Evolutionary conservation across 2,888 invertebrate genomes (phyloP), one percentile per base, ranked within the genome.

Genomic region (Eurois occulta): DNA sequence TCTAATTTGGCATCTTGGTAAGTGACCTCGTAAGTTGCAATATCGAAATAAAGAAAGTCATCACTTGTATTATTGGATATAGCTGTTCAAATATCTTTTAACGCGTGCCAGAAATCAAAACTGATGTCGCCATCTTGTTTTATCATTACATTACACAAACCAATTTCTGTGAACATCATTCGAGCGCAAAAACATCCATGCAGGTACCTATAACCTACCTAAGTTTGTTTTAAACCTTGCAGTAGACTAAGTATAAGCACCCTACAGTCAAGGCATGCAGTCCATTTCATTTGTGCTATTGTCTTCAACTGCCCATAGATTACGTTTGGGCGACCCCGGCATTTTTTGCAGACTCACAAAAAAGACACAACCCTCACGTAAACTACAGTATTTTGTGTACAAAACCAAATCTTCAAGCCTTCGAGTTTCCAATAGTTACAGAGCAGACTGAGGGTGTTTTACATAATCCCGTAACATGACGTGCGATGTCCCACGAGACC

Each of bases 391-490:
- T 65, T 79, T 48, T 58, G 38, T 43, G 58, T 48, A 16, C 24
- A 55, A 48, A 71, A 67, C 24, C 24, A 32, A 41, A 64, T 60
- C 28, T 60, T 48, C n/a, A 67, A 35, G 1, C 32, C 28, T 74
- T 52, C 69, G 46, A 75, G 71, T 82, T 75, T 38, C 41, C 67
- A 70, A 71, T 75, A 71, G 76, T 75, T 62, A 38, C 41, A 62
- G 60, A 32, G 82, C 48, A 60, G 65, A 52, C 65, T 46, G 48
- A 41, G 68, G 43, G 38, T 24, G 72, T 28, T 83, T 73, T 67
- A 75, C 80, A 79, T 74, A 84, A 84, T 76, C 73, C 35, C 13
- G 62, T 84, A 72, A 55, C 71, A 72, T 69, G 84, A 64, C 73
- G 62, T 58, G 70, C 4, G 71, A 46, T 6, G 72, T 86, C 86